Base-by-base conservation (phyloP, 2,113 vertebrate species). In the Stigmatopora nigra region DNA sequence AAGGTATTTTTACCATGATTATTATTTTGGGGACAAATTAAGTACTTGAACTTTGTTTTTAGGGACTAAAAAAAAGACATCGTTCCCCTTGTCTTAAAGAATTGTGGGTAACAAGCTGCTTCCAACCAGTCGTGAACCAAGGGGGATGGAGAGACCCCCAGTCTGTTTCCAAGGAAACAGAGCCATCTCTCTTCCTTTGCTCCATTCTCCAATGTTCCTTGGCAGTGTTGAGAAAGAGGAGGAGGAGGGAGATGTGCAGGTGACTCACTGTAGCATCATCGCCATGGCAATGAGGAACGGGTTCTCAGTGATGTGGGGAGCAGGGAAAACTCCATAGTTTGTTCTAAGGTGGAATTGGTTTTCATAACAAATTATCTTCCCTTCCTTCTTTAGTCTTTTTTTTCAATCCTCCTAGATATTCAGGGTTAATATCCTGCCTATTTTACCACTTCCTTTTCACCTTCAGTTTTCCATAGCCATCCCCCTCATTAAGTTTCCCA, bases 111-210 rank as follows among this genome's bases (percentile, higher is more conserved):
- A 81, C 71, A 71, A 83, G 77, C 84, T 69, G 73, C 83, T 78
- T 85, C 65, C 73, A 85, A 78, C 84, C 68, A 83, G 82, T 80
- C 73, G 79, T 82, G 81, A 87, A 76, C 77, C 81, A 85, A 82
- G 77, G 79, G 84, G 77, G 82, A 68, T 76, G 64, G 61, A 72
- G 81, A 85, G 84, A 87, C 81, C 86, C 87, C 82, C 65, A 78
- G 79, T 83, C 88, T 85, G 88, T 89, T 89, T 86, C 88, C 88
- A 87, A 75, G 88, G 88, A 85, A 89, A 89, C 88, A 69, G 86
- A 80, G 80, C 75, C 64, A 69, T 79, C 72, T 78, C 82, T 82
- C 70, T 56, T 59, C 61, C 59, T 63, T 57, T 72, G 25, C 65
- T 64, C 11, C 68, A 62, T 69, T 0, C 67, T 78, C 75, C 74